Percentiles rank a stretch among this genome's conserved stretches.
Evolutionary conservation across 1,140 invertebrate species (phyloP).

Genomic region (Mamestra configurata): DNA sequence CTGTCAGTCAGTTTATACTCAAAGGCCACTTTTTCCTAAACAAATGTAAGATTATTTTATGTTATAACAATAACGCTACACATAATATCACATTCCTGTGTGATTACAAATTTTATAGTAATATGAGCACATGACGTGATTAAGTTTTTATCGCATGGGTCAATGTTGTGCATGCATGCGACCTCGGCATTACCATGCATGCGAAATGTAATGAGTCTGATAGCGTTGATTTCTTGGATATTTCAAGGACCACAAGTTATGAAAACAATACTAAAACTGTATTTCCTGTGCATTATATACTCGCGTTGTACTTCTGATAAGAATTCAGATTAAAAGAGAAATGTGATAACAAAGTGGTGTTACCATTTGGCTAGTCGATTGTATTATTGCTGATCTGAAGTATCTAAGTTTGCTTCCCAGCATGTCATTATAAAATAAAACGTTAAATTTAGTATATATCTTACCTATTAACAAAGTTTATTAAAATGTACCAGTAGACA

Average conservation of each 20-base stretch:
- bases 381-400: no score
- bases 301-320: background rate
- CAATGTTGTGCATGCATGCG: constrained; percentile 40
- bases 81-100: background rate
- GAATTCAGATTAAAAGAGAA: background rate
- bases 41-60: background rate
- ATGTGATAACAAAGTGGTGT: background rate
- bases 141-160: constrained; percentile 26
- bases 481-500: background rate
- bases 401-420: no score
- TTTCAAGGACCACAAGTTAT: constrained; percentile 27
- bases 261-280: constrained; percentile 22
- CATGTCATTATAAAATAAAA: no score
- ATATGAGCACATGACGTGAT: constrained; percentile 13
- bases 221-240: constrained; percentile 37
- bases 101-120: constrained; percentile 16
- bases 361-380: no score
- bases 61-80: background rate
- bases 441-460: no score
- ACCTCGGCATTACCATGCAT: constrained; percentile 43
- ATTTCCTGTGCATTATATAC: constrained; percentile 8
- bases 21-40: no score
- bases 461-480: no score
- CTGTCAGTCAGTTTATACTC: no score
- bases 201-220: constrained; percentile 34